Evolutionary conservation across 30 jellyfish, hydroid and myxozoan genomes (phyloP).

Genomic region (Cassiopea xamachana): DNA sequence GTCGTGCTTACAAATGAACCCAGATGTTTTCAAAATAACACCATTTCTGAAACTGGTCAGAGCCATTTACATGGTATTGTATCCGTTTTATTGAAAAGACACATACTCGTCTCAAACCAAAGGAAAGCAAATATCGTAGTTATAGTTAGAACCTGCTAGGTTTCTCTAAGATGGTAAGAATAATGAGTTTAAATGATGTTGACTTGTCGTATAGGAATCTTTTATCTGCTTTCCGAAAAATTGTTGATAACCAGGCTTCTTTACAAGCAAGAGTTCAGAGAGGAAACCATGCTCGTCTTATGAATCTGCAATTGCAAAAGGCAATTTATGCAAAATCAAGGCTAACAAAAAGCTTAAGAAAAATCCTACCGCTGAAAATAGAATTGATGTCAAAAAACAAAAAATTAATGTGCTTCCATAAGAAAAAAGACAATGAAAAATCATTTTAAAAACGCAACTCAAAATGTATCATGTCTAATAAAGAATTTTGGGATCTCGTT

Average conservation of each 20-base stretch:
- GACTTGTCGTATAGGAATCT: conserved; percentile 39
- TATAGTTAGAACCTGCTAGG: conserved; percentile 20
- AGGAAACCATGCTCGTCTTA: conserved; percentile 47
- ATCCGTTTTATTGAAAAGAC: conserved; percentile 33
- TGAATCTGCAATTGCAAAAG: conserved; percentile 10
- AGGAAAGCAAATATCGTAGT: conserved; percentile 33
- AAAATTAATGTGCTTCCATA: conserved; percentile 53
- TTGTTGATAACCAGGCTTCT: conserved; percentile 14
- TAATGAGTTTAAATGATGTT: conserved; percentile 41
- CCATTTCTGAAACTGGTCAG: conserved; percentile 53
- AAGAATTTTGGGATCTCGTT: conserved; percentile 30
- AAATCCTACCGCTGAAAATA: conserved; percentile 53
- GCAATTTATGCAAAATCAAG: no score
- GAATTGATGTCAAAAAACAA: conserved; percentile 36
- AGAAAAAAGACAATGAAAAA: not conserved
- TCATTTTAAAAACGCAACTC: conserved; percentile 1
- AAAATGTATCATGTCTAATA: not conserved
- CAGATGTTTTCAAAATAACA: not conserved
- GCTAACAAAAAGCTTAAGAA: conserved; percentile 4
- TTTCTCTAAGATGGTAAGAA: conserved; percentile 46
- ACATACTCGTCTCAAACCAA: conserved; percentile 61
- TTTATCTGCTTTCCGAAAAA: conserved; percentile 34
- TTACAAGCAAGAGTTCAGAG: not conserved
- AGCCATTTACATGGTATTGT: conserved; percentile 49
- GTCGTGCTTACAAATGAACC: conserved; percentile 21